Base-by-base conservation (phyloP, 2,888 invertebrate genomes). In the Caenorhabditis becei region DNA sequence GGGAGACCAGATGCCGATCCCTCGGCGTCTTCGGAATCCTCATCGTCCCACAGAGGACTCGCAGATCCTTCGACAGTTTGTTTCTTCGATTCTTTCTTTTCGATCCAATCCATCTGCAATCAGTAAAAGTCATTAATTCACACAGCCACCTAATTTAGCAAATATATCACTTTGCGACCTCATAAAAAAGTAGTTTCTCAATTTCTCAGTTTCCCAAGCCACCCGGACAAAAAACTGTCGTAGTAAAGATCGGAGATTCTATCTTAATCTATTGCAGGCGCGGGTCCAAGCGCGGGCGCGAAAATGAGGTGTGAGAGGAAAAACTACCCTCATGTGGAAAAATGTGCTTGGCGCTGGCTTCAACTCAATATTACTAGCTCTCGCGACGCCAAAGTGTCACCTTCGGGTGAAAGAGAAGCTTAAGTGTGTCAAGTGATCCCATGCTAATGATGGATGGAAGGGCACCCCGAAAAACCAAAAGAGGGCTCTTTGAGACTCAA, bases 31-130 rank as follows among this genome's bases (percentile, higher is more conserved):
- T 74, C 67, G 2, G 74, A 70, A 28, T 75, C 80, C 18, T 80
- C 80, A 56, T 80, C 80, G 35, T 80, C 80, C 65, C 63, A 75
- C 11, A 70, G 47, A 35, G 75, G 70, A 26, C n/a, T 66, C 4
- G 70, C 80, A 14, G 80, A 80, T 14, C 56, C 69, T 61, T 80
- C 80, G 3, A 62, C 47, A 20, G 44, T 51, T n/a, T 54, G 37
- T 37, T 62, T 61, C 61, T 69, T 72, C 53, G 51, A 37, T 58
- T 54, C 61, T 44, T 49, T 66, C 24, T 80, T 80, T 44, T 80
- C 80, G 24, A 80, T 67, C 69, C 74, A 74, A 11, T 80, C 80
- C 61, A 75, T 75, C 80, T 80, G 74, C 61, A 79, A 79, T 63
- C 35, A 61, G 49, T 47, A 51, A 61, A 32, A 32, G 65, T 47